Base-by-base conservation (phyloP, 2,797 vertebrate genomes). In the Lemur catta region DNA sequence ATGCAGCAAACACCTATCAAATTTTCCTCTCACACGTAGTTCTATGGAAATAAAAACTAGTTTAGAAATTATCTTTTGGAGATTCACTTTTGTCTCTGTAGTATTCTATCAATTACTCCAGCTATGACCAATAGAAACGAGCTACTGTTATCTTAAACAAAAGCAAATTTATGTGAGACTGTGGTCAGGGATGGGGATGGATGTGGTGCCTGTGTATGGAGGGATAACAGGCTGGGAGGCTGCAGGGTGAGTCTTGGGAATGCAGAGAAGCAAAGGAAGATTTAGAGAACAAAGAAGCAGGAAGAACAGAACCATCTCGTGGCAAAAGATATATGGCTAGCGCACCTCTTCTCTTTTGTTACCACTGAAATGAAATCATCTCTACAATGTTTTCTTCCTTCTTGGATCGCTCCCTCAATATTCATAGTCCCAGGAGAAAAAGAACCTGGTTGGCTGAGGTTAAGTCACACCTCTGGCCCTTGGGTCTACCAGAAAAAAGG, bases 21-120 rank as follows among this genome's bases (percentile, higher is more conserved):
- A 46, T 69, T 84, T 94, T 84, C 63, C 52, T 74, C 35, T 95
- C 28, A 38, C 14, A 6, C 22, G 8, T 35, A 85, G n/a, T 52
- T 89, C 26, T 76, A 52, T 4, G 38, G 75, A 90, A 93, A 88
- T 96, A 38, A 91, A 81, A 80, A 79, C 84, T 52, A 78, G 76
- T 46, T 80, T 76, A 38, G 17, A 94, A 95, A 91, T 63, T 79
- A 41, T 30, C 22, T 81, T 81, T 65, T 67, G 46, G 84, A 82
- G 33, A 93, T 38, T 85, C 43, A 46, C 18, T 85, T 90, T 81
- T 76, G 61, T 79, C 33, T 72, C n/a, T 38, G n/a, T 33, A 35
- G 22, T 79, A 75, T 55, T 80, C n/a, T 55, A 48, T 71, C 38
- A 69, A 7, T 61, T 46, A 13, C 63, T 14, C 5, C 52, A 79